A percentile compares a stretch with the other conserved stretches of the same genome.
phyloP scores from a whole-genome alignment of 2,797 vertebrate species.

The Centropyge bicolor region DNA sequence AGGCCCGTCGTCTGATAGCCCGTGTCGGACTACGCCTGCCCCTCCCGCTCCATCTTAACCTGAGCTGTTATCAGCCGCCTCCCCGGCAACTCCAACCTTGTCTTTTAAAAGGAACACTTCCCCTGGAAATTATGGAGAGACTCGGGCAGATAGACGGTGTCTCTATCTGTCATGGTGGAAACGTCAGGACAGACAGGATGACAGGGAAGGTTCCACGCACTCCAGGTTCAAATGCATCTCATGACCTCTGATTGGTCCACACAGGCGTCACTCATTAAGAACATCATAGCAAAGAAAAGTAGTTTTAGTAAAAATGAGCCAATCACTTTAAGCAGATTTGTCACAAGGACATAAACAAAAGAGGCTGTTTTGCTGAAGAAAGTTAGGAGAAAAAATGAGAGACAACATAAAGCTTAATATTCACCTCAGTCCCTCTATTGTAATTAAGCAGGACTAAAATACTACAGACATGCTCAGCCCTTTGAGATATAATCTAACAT shows the following conservation, averaged over 20 bases:
- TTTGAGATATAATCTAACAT: neutral
- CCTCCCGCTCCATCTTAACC: conserved; percentile 65
- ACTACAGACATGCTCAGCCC: too few relatives aligned
- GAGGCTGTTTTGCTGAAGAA: too few relatives aligned
- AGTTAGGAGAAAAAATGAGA: too few relatives aligned
- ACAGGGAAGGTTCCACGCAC: conserved; percentile 26
- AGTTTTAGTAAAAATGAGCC: too few relatives aligned
- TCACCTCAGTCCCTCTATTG: too few relatives aligned
- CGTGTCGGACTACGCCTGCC: conserved; percentile 62
- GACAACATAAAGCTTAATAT: too few relatives aligned
- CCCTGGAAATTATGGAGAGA: conserved; percentile 73
- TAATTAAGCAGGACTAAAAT: too few relatives aligned
- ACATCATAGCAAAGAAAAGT: too few relatives aligned
- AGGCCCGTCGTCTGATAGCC: conserved; percentile 73
- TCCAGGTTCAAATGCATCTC: conserved; percentile 74
- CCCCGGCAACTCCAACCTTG: conserved; percentile 68
- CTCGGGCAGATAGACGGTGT: conserved; percentile 56
- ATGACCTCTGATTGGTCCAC: conserved; percentile 24
- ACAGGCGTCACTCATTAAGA: neutral
- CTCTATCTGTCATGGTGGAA: conserved; percentile 60
- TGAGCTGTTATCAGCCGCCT: conserved; percentile 68
- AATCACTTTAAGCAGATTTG: neutral
- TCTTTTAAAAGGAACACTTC: conserved; percentile 80
- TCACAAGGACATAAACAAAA: too few relatives aligned
- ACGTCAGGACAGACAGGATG: conserved; percentile 30